Conservation (phyloP, 37 sponge, comb jelly and placozoan genomes). For the Mnemiopsis leidyi region DNA sequence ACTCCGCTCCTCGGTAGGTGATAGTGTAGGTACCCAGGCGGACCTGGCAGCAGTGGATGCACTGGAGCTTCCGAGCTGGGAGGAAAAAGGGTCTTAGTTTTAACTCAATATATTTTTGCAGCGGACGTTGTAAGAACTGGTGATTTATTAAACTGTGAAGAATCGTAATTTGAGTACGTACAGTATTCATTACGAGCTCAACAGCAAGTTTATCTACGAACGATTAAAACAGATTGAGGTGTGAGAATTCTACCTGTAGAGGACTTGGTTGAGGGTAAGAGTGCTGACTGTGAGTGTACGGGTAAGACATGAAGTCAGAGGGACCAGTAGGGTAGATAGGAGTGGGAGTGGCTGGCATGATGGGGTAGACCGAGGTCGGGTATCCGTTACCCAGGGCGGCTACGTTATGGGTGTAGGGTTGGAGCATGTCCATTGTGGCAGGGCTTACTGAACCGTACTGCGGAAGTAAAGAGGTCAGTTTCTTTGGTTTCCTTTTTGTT, state of each 20-base stretch:
- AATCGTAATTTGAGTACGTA: too few relatives aligned
- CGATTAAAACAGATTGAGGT: too few relatives aligned
- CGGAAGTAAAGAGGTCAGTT: too few relatives aligned
- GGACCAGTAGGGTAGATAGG: conserved; percentile 43
- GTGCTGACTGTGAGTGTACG: background rate
- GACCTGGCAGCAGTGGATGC: background rate
- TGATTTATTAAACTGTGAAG: too few relatives aligned
- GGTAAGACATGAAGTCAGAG: conserved; percentile 23
- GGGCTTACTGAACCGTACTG: background rate
- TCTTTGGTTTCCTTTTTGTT: too few relatives aligned
- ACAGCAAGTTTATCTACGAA: too few relatives aligned
- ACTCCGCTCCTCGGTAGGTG: background rate
- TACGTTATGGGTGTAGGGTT: background rate
- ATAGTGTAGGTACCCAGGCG: background rate
- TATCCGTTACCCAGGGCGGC: background rate
- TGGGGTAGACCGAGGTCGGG: background rate
- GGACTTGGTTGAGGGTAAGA: background rate
- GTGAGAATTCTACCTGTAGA: conserved; percentile 14
- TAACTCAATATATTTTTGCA: too few relatives aligned
- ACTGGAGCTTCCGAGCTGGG: background rate
- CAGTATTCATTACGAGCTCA: too few relatives aligned
- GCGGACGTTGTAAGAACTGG: too few relatives aligned
- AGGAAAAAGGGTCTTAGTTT: too few relatives aligned
- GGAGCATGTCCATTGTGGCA: background rate
- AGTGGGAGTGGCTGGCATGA: conserved; percentile 16